These are phyloP conservation scores for Menidia beryllina DNA, from an alignment of 2,113 vertebrate genomes.

Conservation along the genomic window DNA sequence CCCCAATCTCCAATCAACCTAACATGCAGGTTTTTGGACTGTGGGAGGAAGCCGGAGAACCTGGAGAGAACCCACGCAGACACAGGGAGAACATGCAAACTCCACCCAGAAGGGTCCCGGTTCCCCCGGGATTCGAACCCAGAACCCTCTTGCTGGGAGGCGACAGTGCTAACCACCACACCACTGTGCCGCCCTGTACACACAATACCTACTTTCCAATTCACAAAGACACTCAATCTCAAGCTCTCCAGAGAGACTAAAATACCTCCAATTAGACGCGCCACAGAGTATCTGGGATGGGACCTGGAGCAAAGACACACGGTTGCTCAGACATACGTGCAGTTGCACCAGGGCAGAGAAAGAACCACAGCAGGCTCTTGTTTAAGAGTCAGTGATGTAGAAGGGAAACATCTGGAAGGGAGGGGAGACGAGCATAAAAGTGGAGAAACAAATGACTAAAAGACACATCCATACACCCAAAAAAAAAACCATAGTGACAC, in stretches of 20 bases:
- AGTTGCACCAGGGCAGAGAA: conserved; percentile 24
- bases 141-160: no score
- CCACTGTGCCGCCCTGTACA: no score
- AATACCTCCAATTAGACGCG: conserved; percentile 73
- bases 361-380: conserved; percentile 56
- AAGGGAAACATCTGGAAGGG: conserved; percentile 76
- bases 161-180: no score
- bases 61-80: no score
- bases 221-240: conserved; percentile 31
- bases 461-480: conserved; percentile 28
- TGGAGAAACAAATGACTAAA: conserved; percentile 57
- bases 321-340: conserved; percentile 1
- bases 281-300: conserved; percentile 67
- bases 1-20: no score
- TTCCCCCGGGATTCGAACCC: no score
- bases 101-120: no score
- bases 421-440: conserved; percentile 51
- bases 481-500: conserved; percentile 40
- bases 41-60: no score
- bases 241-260: conserved; percentile 60
- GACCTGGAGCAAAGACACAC: conserved; percentile 56
- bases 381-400: conserved; percentile 69
- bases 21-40: no score
- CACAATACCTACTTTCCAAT: conserved; percentile 9
- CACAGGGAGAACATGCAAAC: no score